Base-by-base conservation (phyloP, 1,140 invertebrate genomes). In the Drosophila sturtevanti region DNA sequence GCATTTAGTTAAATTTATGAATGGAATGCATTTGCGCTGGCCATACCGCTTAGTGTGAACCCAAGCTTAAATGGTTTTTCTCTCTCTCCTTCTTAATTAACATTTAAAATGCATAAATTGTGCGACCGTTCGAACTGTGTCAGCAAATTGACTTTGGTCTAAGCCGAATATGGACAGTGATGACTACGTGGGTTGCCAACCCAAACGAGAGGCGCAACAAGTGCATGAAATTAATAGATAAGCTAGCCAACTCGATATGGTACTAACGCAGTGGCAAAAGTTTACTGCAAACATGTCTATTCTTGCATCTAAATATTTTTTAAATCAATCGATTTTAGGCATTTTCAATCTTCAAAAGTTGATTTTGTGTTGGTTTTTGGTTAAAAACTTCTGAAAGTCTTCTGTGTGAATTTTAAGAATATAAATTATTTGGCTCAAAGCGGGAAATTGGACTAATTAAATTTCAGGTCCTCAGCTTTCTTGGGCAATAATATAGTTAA, bases 41-140 rank as follows among this genome's bases (percentile, higher is more conserved):
- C n/a, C n/a, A n/a, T n/a, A n/a, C n/a, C n/a, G 66, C 62, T 24
- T 54, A 41, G 65, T 70, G 67, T 54, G 24, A n/a, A n/a, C n/a
- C n/a, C n/a, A n/a, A 55, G 48, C 27, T 61, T 41, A 62, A 51
- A 31, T 31, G 27, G 38, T 71, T 48, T 77, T 7, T 44, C n/a
- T 14, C n/a, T 41, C 38, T 6, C 38, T 14, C 38, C 14, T 10
- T 48, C 41, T 64, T 72, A 72, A 77, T 81, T 68, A 68, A 71
- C 78, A 81, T 73, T 77, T 58, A 58, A 81, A 81, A 81, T 77
- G 75, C 75, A 77, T 77, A 77, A 77, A 77, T 81, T 80, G 77
- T 61, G 61, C 60, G 51, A 44, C 52, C 51, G 51, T 81, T 77
- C 79, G 68, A 81, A 77, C 73, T 77, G 75, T 77, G 75, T 77